phyloP scores from a whole-genome alignment of 2,888 invertebrate species.

The Cremastinae sp. region DNA sequence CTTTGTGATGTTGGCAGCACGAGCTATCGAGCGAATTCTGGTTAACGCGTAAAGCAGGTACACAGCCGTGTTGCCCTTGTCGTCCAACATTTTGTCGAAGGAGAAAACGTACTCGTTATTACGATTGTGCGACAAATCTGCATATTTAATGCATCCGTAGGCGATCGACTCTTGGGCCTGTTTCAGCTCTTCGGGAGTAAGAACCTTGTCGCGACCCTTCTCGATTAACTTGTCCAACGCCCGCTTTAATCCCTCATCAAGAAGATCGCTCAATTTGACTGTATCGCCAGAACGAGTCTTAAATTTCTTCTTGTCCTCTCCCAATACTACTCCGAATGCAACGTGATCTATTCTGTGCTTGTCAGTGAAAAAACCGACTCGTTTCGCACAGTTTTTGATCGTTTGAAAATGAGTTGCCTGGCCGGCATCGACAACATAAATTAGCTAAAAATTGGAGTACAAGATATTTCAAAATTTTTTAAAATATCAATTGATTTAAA shows the following conservation, averaged over 20 bases:
- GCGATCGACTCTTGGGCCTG: conserved; percentile 95
- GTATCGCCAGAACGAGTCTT: conserved; percentile 99
- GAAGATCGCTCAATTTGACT: conserved; percentile 90
- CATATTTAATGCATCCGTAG: conserved; percentile 99
- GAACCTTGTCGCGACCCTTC: conserved; percentile 92
- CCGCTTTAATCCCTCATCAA: conserved; percentile 95
- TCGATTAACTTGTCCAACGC: conserved; percentile 91
- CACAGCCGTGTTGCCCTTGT: conserved; percentile 99
- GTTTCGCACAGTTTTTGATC: conserved; percentile 90
- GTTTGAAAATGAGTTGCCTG: conserved; percentile 90
- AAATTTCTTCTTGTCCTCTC: conserved; percentile 99
- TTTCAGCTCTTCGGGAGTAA: conserved; percentile 90
- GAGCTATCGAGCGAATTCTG: conserved; percentile 94
- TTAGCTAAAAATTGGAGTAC: conserved; percentile 67
- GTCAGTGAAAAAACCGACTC: conserved; percentile 87
- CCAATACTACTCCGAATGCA: conserved; percentile 97
- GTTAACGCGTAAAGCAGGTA: conserved; percentile 97
- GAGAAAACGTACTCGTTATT: conserved; percentile 98
- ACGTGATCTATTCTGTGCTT: conserved; percentile 92
- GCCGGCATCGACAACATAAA: conserved; percentile 93
- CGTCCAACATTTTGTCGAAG: conserved; percentile 99
- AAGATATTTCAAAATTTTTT: conserved; percentile 5
- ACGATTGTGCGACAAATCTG: conserved; percentile 96
- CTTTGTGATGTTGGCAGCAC: conserved; percentile 87
- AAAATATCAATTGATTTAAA: background rate